These are phyloP conservation scores for Ictidomys tridecemlineatus DNA, from an alignment of 2,113 vertebrate genomes.

Conservation along the genomic window DNA sequence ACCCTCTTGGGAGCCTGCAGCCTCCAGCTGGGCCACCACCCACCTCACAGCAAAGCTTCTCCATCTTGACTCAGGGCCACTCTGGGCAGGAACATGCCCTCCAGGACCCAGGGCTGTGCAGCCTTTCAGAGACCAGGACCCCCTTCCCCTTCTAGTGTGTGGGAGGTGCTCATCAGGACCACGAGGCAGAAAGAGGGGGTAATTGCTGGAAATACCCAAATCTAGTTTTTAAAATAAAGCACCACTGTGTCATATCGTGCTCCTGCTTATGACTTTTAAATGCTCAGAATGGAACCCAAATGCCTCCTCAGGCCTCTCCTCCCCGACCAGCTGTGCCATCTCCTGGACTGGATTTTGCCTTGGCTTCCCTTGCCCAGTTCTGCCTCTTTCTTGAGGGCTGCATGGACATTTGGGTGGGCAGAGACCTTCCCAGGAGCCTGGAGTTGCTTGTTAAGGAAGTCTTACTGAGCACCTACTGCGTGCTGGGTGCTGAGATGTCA, in stretches of 20 bases:
- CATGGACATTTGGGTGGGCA: rapidly evolving
- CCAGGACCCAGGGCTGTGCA: neutral
- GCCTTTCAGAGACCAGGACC: neutral
- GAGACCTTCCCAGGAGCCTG: neutral
- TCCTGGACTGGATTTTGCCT: neutral
- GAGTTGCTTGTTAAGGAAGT: rapidly evolving
- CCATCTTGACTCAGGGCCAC: too few relatives aligned
- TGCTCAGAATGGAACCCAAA: neutral
- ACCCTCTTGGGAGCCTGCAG: too few relatives aligned
- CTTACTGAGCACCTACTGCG: neutral
- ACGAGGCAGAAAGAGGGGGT: neutral
- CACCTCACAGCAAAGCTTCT: neutral
- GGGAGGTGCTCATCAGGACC: neutral
- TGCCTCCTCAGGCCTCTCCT: neutral
- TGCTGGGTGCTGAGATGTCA: neutral
- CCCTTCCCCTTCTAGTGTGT: neutral
- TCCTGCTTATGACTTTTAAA: neutral
- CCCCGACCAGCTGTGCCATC: rapidly evolving
- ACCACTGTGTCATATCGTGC: rapidly evolving
- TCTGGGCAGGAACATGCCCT: neutral
- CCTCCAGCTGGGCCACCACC: too few relatives aligned
- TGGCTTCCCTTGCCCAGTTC: neutral
- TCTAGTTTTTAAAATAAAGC: too few relatives aligned
- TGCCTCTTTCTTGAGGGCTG: neutral
- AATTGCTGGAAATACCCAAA: neutral